phyloP scores from a whole-genome alignment of 2,113 vertebrate species.

The Malurus melanocephalus region DNA sequence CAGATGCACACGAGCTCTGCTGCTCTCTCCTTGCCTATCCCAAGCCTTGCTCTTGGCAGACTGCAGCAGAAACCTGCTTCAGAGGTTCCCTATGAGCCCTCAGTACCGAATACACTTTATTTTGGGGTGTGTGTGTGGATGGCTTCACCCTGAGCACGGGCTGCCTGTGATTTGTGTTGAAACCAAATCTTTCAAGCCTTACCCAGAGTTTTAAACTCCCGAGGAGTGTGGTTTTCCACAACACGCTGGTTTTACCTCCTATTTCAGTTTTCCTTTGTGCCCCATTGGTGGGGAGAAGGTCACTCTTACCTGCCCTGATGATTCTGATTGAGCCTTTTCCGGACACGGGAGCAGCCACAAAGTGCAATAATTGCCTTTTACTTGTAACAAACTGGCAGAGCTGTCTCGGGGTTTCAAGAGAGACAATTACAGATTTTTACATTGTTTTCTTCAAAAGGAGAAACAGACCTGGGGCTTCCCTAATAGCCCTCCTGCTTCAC shows the following conservation, averaged over 20 bases:
- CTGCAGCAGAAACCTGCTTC: background rate
- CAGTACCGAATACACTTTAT: fast-evolving
- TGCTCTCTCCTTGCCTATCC: background rate
- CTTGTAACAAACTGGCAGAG: constrained; percentile 32
- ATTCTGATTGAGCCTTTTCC: background rate
- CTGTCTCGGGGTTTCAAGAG: constrained; percentile 19
- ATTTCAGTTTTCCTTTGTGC: background rate
- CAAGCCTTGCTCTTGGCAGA: background rate
- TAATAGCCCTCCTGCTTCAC: constrained; percentile 43
- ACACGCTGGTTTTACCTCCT: background rate
- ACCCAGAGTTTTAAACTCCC: background rate
- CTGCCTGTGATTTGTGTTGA: background rate
- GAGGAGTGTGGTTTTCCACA: fast-evolving
- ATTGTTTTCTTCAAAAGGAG: constrained; percentile 37
- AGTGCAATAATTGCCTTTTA: constrained; percentile 36
- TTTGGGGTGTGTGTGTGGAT: fast-evolving
- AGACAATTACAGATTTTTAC: constrained; percentile 48
- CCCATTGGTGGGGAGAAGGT: background rate
- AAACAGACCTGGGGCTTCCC: constrained; percentile 39
- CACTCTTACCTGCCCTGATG: background rate
- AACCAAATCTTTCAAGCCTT: background rate
- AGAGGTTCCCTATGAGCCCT: background rate
- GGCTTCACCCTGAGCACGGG: background rate
- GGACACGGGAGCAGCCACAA: constrained; percentile 15
- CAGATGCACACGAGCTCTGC: fast-evolving